Conservation (phyloP, 2,113 vertebrate genomes). For the Carlito syrichta region DNA sequence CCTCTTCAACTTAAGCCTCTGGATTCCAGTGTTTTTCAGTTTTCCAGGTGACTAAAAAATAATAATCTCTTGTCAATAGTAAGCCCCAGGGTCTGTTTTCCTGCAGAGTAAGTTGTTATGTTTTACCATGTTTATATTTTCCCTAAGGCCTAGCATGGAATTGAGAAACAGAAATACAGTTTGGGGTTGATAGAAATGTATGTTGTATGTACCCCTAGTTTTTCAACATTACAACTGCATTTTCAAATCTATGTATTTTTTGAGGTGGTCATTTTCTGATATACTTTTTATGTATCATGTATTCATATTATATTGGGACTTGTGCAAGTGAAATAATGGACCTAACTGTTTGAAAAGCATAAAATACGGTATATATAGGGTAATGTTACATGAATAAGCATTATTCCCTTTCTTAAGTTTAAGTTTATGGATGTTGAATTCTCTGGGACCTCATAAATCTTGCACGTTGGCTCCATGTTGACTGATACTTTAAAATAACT, state of each 20-base stretch:
- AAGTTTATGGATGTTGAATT: constrained; percentile 13
- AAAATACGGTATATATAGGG: constrained; percentile 5
- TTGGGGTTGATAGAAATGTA: not conserved
- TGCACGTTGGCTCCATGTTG: not conserved
- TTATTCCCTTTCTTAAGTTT: not conserved
- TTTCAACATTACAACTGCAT: not conserved
- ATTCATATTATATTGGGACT: not conserved
- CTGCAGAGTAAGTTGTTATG: not conserved
- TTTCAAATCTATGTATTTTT: not conserved
- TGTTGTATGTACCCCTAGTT: not conserved
- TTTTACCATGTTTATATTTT: not conserved
- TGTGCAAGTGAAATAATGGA: not conserved
- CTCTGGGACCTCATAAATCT: not conserved
- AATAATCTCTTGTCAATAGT: not conserved
- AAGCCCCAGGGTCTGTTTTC: not conserved
- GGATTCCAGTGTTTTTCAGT: constrained; percentile 47
- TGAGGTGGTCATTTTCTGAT: not conserved
- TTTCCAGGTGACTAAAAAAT: constrained; percentile 58
- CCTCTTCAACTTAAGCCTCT: constrained; percentile 38
- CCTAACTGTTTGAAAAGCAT: constrained; percentile 7
- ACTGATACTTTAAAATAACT: not conserved
- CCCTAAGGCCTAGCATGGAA: not conserved
- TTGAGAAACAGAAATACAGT: constrained; percentile 11
- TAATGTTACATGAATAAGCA: not conserved
- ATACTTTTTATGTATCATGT: not conserved